Base-by-base conservation (phyloP, 2,113 vertebrate genomes). In the Mirza zaza region DNA sequence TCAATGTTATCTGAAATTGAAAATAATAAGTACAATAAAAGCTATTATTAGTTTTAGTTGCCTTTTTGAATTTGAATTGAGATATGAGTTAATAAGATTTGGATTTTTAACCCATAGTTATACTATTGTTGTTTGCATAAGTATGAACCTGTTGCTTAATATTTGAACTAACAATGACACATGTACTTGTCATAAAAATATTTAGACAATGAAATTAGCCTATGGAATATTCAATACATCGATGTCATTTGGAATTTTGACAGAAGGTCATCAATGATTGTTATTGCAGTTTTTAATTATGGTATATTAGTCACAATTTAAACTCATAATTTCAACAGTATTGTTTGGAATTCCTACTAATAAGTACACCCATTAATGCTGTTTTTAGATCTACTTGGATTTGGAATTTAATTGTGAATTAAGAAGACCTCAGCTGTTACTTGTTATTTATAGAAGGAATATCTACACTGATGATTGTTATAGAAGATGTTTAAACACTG, bases 321-420 rank as follows among this genome's bases (percentile, higher is more conserved):
- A 32, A 45, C 25, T 45, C n/a, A 21, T 34, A 13, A 29, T 76
- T 42, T 21, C 42, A n/a, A 13, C 8, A 21, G 42, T 6, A 20
- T 39, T 17, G 14, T 71, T 29, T 79, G 27, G 52, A 61, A 80
- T 23, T 50, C n/a, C 27, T 52, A 21, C 34, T 13, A 52, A 20
- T 3, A 68, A 52, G 0, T 34, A 9, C 55, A 5, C 25, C 2
- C n/a, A n/a, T n/a, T n/a, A 61, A 13, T 13, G 6, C 2, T 21
- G 6, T 10, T 65, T 89, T 27, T 6, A 20, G 34, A 29, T 63
- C 7, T 2, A 42, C 17, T 42, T 45, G 17, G 29, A 59, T 77
- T 36, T 55, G 17, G 34, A 87, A 27, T 45, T 89, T 55, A 20
- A 45, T 75, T 81, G 36, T 45, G 11, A 63, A 21, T 80, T 25